These are phyloP conservation scores for Pteropus rufus DNA, from an alignment of 2,797 vertebrate genomes.

Conservation along the genomic window DNA sequence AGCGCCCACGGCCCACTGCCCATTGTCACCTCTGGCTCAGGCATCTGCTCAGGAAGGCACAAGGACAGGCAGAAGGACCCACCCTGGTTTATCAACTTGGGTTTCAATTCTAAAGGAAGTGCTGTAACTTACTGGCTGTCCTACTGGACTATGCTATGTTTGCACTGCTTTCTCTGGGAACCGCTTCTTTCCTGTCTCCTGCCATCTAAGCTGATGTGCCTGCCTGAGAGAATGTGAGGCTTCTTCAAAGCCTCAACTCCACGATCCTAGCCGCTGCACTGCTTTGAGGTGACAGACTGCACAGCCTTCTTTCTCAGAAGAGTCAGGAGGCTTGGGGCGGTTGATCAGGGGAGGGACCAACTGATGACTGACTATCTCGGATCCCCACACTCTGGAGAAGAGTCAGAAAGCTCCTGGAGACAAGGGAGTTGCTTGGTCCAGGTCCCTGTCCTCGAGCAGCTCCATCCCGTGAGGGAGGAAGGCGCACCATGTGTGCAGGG, in stretches of 20 bases:
- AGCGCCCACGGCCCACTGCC: not conserved
- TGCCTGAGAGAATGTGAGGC: rapidly evolving
- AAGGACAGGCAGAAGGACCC: not conserved
- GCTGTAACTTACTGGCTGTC: not conserved
- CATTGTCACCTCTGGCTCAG: not conserved
- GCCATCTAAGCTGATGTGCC: not conserved
- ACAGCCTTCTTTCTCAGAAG: not conserved
- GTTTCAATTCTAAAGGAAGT: not conserved
- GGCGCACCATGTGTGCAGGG: not conserved
- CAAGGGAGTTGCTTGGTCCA: not conserved
- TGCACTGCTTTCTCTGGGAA: not conserved
- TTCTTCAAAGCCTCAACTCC: not conserved
- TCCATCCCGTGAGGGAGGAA: not conserved
- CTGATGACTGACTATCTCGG: not conserved
- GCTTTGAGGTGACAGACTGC: not conserved
- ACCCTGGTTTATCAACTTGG: not conserved
- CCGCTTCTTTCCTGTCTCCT: not conserved
- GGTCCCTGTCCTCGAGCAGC: not conserved
- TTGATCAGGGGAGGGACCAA: not conserved
- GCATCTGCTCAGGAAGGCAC: constrained; percentile 32
- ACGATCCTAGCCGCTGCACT: rapidly evolving
- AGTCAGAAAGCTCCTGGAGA: not conserved
- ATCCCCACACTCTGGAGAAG: not conserved
- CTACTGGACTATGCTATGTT: rapidly evolving
- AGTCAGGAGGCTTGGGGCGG: not conserved